These are phyloP conservation scores for Hartigia nigra DNA, from an alignment of 2,888 invertebrate genomes.

Conservation along the genomic window DNA sequence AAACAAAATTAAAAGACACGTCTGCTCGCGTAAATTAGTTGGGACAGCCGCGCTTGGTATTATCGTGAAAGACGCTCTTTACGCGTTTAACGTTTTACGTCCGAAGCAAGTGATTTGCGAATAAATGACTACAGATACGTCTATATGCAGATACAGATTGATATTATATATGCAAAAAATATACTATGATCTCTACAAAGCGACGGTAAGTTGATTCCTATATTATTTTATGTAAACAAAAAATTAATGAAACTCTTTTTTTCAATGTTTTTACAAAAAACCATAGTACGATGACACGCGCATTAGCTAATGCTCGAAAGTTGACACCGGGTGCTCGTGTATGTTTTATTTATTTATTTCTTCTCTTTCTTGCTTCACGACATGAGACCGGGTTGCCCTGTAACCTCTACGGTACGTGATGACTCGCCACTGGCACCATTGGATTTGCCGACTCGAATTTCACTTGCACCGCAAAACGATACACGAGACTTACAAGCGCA, in stretches of 20 bases:
- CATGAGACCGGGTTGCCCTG: conserved; percentile 15
- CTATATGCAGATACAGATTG: neutral
- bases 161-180: neutral
- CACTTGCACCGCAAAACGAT: conserved; percentile 48
- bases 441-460: conserved; percentile 60
- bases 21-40: conserved; percentile 17
- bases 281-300: conserved; percentile 44
- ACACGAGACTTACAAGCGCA: conserved; percentile 11
- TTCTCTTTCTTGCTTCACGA: conserved; percentile 24
- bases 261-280: neutral
- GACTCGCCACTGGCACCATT: conserved; percentile 57
- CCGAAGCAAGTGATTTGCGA: neutral
- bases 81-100: neutral
- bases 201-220: neutral
- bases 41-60: neutral
- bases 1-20: conserved; percentile 38
- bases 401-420: conserved; percentile 51
- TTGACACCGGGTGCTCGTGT: conserved; percentile 34
- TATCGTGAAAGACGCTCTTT: conserved; percentile 2
- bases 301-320: conserved; percentile 51
- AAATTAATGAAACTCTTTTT: neutral
- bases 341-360: conserved; percentile 28
- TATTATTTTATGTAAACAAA: neutral
- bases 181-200: neutral
- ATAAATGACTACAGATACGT: neutral